Conservation (phyloP, 2,888 invertebrate genomes). For the Diaprepes abbreviatus region DNA sequence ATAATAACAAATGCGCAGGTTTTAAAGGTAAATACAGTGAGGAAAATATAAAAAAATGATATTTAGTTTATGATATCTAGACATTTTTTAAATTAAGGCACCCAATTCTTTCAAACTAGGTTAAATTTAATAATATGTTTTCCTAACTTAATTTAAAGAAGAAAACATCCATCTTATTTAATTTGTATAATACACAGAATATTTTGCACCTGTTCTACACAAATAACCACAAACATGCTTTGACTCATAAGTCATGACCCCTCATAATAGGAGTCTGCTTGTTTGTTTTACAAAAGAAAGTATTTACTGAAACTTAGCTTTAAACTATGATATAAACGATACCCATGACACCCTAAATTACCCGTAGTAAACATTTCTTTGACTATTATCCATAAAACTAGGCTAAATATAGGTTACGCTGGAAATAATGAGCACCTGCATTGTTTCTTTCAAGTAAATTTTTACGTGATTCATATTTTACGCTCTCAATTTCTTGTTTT, state of each 20-base stretch:
- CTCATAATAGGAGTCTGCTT: neutral
- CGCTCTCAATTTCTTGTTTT: slow-evolving; percentile 30
- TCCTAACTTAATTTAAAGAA: too few relatives aligned
- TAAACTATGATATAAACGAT: slow-evolving; percentile 8
- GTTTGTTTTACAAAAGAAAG: neutral
- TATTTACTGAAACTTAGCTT: neutral
- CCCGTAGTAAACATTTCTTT: slow-evolving; percentile 5
- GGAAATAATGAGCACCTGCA: slow-evolving; percentile 38
- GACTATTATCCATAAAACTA: slow-evolving; percentile 25
- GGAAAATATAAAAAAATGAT: too few relatives aligned
- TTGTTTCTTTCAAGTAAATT: slow-evolving; percentile 36
- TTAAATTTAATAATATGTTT: too few relatives aligned
- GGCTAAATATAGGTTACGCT: slow-evolving; percentile 41
- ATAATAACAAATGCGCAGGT: too few relatives aligned
- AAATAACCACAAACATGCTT: neutral
- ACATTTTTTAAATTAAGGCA: too few relatives aligned
- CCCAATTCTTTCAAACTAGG: too few relatives aligned
- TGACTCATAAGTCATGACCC: slow-evolving; percentile 3
- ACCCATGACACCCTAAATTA: slow-evolving; percentile 14
- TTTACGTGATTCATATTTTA: slow-evolving; percentile 41
- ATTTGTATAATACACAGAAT: too few relatives aligned
- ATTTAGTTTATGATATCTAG: too few relatives aligned
- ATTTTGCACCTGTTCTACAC: too few relatives aligned
- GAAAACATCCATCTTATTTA: too few relatives aligned
- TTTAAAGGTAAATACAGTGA: too few relatives aligned